Evolutionary conservation across 2,797 vertebrate species (phyloP).

Genomic region (Atherinosoma microstoma): DNA sequence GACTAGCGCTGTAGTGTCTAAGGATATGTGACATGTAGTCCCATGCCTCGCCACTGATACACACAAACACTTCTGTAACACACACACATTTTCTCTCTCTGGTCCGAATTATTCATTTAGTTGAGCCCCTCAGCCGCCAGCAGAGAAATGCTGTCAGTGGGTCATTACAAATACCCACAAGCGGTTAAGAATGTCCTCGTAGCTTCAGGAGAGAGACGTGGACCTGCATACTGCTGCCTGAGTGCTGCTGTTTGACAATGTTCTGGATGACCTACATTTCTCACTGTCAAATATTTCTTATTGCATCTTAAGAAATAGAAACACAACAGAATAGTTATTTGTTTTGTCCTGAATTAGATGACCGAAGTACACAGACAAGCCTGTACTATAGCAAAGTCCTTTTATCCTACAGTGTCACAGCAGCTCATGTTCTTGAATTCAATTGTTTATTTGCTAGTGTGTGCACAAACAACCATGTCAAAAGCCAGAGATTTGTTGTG

Average conservation of each 20-base stretch:
- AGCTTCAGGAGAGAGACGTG: constrained; percentile 57
- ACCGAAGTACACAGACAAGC: neutral
- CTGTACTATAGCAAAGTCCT: neutral
- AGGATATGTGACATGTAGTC: constrained; percentile 66
- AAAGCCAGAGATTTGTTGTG: neutral
- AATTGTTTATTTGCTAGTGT: neutral
- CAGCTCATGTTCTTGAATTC: neutral
- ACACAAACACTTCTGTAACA: constrained; percentile 40
- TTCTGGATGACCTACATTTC: constrained; percentile 73
- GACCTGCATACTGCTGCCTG: constrained; percentile 44
- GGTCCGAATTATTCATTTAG: constrained; percentile 73
- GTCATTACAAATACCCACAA: constrained; percentile 74
- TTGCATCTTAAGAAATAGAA: constrained; percentile 48
- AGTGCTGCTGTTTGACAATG: constrained; percentile 53
- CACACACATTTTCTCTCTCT: constrained; percentile 29
- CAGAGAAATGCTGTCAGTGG: constrained; percentile 68
- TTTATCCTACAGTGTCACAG: neutral
- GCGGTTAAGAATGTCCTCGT: constrained; percentile 64
- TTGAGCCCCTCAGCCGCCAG: constrained; percentile 68
- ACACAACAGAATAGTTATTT: constrained; percentile 19
- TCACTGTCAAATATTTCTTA: constrained; percentile 39
- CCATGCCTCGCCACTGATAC: constrained; percentile 31
- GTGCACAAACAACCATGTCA: neutral
- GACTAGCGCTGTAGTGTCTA: constrained; percentile 58
- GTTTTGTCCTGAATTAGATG: constrained; percentile 14